phyloP scores from a whole-genome alignment of 2,797 vertebrate species.

The Mastacembelus armatus region DNA sequence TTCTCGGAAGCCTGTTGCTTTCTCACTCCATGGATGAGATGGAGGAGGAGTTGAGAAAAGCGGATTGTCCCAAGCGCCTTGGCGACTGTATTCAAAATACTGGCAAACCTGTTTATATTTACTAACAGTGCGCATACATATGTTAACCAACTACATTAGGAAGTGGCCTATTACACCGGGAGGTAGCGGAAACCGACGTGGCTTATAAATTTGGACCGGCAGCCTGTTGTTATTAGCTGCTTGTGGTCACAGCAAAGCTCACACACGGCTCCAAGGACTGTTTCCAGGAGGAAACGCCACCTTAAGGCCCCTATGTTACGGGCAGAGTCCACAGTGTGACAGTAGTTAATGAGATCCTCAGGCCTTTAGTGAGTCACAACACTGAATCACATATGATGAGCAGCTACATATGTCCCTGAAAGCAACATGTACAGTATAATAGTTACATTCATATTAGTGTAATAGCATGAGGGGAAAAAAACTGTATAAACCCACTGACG shows the following conservation, averaged over 20 bases:
- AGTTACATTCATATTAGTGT: neutral
- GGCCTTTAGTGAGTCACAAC: slow-evolving; percentile 37
- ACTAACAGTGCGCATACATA: neutral
- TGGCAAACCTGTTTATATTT: neutral
- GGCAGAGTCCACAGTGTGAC: too few species aligned
- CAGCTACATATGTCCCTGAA: slow-evolving; percentile 25
- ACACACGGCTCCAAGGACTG: neutral
- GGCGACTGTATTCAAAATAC: slow-evolving; percentile 61
- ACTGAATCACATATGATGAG: too few species aligned
- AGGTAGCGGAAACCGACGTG: neutral
- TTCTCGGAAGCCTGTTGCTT: slow-evolving; percentile 82
- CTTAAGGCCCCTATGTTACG: neutral
- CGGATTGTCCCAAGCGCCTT: slow-evolving; percentile 77
- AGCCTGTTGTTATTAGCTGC: slow-evolving; percentile 18
- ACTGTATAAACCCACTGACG: too few species aligned
- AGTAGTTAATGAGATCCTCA: neutral
- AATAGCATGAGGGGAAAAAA: neutral
- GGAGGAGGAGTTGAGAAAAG: slow-evolving; percentile 82
- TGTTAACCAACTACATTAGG: too few species aligned
- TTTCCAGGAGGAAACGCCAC: neutral
- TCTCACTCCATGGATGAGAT: slow-evolving; percentile 61
- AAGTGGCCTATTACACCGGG: neutral
- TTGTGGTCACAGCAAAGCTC: slow-evolving; percentile 11
- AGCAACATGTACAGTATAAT: neutral
- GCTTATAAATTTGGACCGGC: slow-evolving; percentile 1